phyloP scores from a whole-genome alignment of 2,888 invertebrate genomes.

The Agrotis segetum region DNA sequence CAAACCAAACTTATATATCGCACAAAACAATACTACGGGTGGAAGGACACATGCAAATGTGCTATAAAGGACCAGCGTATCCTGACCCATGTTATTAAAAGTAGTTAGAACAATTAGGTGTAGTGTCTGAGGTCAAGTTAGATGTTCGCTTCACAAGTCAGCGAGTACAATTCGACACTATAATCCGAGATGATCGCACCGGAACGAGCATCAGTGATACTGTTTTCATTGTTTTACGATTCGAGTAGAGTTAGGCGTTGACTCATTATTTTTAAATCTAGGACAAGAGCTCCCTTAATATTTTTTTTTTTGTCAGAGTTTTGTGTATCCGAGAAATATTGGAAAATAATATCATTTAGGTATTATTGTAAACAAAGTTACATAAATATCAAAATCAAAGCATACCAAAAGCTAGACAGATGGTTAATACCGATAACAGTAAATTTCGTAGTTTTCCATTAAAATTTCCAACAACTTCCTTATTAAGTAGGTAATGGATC shows the following conservation, averaged over 20 bases:
- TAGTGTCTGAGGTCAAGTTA: conserved; percentile 65
- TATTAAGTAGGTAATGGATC: background rate
- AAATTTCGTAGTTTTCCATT: background rate
- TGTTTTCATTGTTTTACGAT: conserved; percentile 74
- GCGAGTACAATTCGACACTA: conserved; percentile 84
- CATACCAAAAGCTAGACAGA: too few relatives aligned
- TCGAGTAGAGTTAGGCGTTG: background rate
- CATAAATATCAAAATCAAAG: too few relatives aligned
- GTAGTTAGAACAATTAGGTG: conserved; percentile 52
- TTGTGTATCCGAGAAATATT: background rate
- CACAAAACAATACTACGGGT: conserved; percentile 78
- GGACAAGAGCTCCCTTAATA: background rate
- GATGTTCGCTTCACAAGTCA: conserved; percentile 76
- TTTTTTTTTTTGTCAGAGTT: background rate
- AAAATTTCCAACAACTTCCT: background rate
- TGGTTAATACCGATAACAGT: background rate
- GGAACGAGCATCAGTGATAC: conserved; percentile 79
- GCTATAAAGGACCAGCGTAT: conserved; percentile 66
- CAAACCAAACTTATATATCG: conserved; percentile 78
- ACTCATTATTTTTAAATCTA: background rate
- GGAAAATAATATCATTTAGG: too few relatives aligned
- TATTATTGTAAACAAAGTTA: too few relatives aligned
- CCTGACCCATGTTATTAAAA: conserved; percentile 64
- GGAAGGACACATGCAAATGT: conserved; percentile 83
- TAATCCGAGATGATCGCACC: conserved; percentile 85